These are phyloP conservation scores for Cyrtonyx montezumae DNA, from an alignment of 2,113 vertebrate genomes.

Conservation along the genomic window DNA sequence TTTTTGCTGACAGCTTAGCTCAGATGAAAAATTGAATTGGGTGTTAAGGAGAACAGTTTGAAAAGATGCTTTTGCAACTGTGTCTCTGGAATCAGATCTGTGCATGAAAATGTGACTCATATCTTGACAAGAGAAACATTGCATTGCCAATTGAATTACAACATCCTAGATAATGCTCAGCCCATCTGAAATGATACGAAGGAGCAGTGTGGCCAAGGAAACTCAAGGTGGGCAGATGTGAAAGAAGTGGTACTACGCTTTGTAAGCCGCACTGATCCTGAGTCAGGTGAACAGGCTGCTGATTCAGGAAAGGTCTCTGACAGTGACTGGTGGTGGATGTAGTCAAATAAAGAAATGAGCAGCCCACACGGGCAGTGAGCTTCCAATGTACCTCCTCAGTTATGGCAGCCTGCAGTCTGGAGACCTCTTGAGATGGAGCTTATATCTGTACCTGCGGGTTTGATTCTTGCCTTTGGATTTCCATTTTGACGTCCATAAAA, in stretches of 20 bases:
- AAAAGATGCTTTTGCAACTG: slow-evolving; percentile 34
- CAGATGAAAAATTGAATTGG: not conserved
- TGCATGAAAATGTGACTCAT: slow-evolving; percentile 1
- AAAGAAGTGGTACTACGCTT: accelerated
- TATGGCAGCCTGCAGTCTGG: not conserved
- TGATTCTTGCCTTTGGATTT: not conserved
- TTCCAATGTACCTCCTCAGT: not conserved
- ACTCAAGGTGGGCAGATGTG: not conserved
- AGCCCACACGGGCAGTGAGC: accelerated
- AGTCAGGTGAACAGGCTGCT: not conserved
- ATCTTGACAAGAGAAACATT: slow-evolving; percentile 13
- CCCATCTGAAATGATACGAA: not conserved
- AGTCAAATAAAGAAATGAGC: not conserved
- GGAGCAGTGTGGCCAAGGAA: not conserved
- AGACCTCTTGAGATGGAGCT: not conserved
- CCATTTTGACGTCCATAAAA: not conserved
- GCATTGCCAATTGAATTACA: slow-evolving; percentile 9
- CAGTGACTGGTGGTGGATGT: not conserved
- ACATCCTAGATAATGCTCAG: not conserved
- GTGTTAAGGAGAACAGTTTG: not conserved
- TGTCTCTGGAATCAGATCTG: not conserved
- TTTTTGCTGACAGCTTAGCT: slow-evolving; percentile 57
- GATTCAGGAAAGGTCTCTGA: not conserved
- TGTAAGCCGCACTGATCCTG: not conserved
- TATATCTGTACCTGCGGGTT: not conserved